Evolutionary conservation across 2,797 vertebrate genomes (phyloP).

Genomic region (Cephalopachus bancanus): DNA sequence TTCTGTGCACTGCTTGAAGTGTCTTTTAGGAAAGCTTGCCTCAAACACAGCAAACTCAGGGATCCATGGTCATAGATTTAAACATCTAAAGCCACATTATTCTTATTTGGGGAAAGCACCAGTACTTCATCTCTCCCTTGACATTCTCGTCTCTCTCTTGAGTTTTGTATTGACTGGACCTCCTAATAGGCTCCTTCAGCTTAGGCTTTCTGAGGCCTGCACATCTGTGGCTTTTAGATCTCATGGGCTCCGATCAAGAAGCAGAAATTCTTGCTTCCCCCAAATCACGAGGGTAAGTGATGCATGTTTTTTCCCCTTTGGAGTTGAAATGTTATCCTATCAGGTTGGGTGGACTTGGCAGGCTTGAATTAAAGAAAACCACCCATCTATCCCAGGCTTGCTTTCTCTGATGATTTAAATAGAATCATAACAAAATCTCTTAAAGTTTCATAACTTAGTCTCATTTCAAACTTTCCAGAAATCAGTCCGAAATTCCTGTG

Average conservation of each 20-base stretch:
- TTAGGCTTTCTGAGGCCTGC: neutral
- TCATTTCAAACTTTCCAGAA: slow-evolving; percentile 68
- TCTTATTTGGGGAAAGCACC: neutral
- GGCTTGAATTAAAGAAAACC: slow-evolving; percentile 61
- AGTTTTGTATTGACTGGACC: neutral
- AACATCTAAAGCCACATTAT: slow-evolving; percentile 49
- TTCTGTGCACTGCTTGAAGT: neutral
- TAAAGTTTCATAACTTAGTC: slow-evolving; percentile 57
- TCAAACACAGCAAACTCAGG: neutral
- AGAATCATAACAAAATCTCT: slow-evolving; percentile 69
- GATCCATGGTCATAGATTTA: neutral
- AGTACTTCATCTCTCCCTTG: neutral
- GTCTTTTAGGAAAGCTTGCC: neutral
- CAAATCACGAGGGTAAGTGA: slow-evolving; percentile 19
- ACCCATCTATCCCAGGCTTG: slow-evolving; percentile 18
- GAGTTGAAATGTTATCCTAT: slow-evolving; percentile 55
- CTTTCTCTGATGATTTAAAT: slow-evolving; percentile 64
- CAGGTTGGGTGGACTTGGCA: slow-evolving; percentile 63
- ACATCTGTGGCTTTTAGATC: slow-evolving; percentile 46
- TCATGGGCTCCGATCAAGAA: slow-evolving; percentile 29
- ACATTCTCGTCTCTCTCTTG: neutral
- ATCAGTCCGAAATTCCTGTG: slow-evolving; percentile 54
- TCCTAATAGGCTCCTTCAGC: neutral
- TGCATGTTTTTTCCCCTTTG: neutral
- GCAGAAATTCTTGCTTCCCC: slow-evolving; percentile 51